Evolutionary conservation across 2,888 invertebrate genomes (phyloP).

Genomic region (Aromia moschata): DNA sequence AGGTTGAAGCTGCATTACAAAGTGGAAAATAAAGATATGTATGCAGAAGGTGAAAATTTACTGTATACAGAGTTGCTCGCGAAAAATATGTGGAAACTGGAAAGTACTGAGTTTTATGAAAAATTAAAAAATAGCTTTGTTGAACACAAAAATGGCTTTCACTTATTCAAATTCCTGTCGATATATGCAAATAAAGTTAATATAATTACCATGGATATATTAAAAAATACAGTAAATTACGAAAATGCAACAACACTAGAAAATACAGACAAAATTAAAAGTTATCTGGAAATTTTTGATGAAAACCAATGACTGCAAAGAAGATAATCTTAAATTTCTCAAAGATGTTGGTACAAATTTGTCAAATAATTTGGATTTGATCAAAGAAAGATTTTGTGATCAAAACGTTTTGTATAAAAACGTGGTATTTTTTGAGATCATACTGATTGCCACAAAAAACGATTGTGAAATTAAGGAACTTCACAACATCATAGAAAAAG

Average conservation of each 20-base stretch:
- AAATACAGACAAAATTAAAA: slow-evolving; percentile 35
- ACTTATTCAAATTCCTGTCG: slow-evolving; percentile 31
- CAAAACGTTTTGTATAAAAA: slow-evolving; percentile 28
- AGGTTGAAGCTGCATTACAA: slow-evolving; percentile 38
- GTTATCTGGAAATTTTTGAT: slow-evolving; percentile 29
- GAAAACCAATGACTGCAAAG: no score
- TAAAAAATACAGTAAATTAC: slow-evolving; percentile 20
- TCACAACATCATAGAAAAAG: slow-evolving; percentile 28
- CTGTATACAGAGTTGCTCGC: slow-evolving; percentile 33
- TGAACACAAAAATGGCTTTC: slow-evolving; percentile 24
- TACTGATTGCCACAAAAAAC: slow-evolving; percentile 26
- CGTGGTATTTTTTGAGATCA: slow-evolving; percentile 30
- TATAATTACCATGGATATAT: slow-evolving; percentile 17
- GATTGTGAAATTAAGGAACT: slow-evolving; percentile 18
- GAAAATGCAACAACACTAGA: slow-evolving; percentile 23
- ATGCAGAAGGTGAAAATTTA: slow-evolving; percentile 37
- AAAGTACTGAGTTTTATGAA: slow-evolving; percentile 9
- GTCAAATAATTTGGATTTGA: slow-evolving; percentile 8
- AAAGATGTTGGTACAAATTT: slow-evolving; percentile 23
- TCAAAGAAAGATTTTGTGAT: background rate
- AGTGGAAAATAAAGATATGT: slow-evolving; percentile 41
- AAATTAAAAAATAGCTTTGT: slow-evolving; percentile 24
- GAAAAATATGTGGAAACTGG: slow-evolving; percentile 33
- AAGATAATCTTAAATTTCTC: slow-evolving; percentile 16
- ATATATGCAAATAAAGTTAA: slow-evolving; percentile 15